These are phyloP conservation scores for Caenorhabditis briggsae DNA, from an alignment of 1,140 invertebrate species.

Conservation along the genomic window DNA sequence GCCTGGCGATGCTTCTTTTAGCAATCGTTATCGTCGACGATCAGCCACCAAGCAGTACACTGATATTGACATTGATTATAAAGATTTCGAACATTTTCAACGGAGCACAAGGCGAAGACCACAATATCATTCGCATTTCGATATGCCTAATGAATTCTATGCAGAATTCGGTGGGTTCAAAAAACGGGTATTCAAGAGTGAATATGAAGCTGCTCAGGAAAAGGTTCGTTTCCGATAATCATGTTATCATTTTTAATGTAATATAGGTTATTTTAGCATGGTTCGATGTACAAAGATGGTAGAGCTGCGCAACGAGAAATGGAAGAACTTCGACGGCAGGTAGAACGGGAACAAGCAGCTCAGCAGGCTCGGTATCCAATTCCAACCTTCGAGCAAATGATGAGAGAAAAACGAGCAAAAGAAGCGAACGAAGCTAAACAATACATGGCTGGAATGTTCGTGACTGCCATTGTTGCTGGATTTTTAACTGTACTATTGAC, in stretches of 20 bases:
- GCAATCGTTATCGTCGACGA: slow-evolving; percentile 28
- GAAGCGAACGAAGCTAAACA: slow-evolving; percentile 61
- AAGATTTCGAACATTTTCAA: slow-evolving; percentile 67
- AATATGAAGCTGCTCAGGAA: slow-evolving; percentile 55
- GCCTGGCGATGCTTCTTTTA: slow-evolving; percentile 29
- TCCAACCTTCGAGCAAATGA: slow-evolving; percentile 67
- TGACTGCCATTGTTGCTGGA: slow-evolving; percentile 19
- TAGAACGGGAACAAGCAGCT: slow-evolving; percentile 62
- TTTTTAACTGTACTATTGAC: slow-evolving; percentile 25
- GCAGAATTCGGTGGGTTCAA: slow-evolving; percentile 63
- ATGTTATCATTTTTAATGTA: background rate
- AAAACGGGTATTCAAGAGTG: slow-evolving; percentile 56
- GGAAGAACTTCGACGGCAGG: slow-evolving; percentile 62
- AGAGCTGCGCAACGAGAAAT: slow-evolving; percentile 61
- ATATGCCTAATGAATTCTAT: slow-evolving; percentile 66
- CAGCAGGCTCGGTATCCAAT: slow-evolving; percentile 58
- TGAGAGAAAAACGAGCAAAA: slow-evolving; percentile 59
- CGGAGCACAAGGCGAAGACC: slow-evolving; percentile 57
- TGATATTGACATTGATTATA: slow-evolving; percentile 68
- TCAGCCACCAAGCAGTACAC: slow-evolving; percentile 58
- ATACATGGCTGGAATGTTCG: slow-evolving; percentile 56
- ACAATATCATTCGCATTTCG: slow-evolving; percentile 63
- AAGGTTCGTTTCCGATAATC: background rate
- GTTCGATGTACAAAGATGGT: slow-evolving; percentile 62
- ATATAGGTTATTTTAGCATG: slow-evolving; percentile 27